A percentile compares a stretch with the other conserved stretches of the same genome.
phyloP scores from a whole-genome alignment of 2,888 invertebrate genomes.

The Noctua comes region DNA sequence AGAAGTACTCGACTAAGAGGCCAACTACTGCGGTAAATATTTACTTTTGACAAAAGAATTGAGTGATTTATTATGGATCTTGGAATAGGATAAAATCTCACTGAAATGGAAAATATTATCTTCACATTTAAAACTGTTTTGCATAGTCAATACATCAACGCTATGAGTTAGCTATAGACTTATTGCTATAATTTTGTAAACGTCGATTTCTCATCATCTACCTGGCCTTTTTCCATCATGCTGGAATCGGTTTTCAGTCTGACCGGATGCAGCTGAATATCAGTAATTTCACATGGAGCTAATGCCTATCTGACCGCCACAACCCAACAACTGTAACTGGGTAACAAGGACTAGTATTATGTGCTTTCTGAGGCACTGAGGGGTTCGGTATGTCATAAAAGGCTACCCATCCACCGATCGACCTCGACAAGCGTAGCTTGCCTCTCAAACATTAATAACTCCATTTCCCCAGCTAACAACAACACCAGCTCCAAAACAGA shows the following conservation, averaged over 20 bases:
- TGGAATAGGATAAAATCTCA: background rate
- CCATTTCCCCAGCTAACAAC: conserved; percentile 78
- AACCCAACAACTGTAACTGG: background rate
- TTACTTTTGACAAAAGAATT: background rate
- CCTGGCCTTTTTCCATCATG: background rate
- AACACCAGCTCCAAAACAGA: conserved; percentile 81
- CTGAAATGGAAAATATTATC: background rate
- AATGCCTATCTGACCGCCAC: background rate
- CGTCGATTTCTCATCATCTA: background rate
- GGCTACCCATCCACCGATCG: background rate
- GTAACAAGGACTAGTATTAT: background rate
- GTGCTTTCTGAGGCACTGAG: background rate
- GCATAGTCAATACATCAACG: background rate
- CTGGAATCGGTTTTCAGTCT: background rate
- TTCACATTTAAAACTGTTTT: background rate
- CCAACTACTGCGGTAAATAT: conserved; percentile 81
- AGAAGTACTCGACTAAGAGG: conserved; percentile 84
- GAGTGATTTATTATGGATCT: background rate
- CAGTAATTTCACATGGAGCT: background rate
- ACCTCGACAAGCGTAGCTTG: background rate
- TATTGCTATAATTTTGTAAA: background rate
- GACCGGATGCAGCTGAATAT: background rate
- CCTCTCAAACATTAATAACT: background rate
- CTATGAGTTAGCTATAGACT: background rate
- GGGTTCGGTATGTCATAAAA: background rate